These are phyloP conservation scores for Drosophila tripunctata DNA, from an alignment of 2,888 invertebrate genomes.

Conservation along the genomic window DNA sequence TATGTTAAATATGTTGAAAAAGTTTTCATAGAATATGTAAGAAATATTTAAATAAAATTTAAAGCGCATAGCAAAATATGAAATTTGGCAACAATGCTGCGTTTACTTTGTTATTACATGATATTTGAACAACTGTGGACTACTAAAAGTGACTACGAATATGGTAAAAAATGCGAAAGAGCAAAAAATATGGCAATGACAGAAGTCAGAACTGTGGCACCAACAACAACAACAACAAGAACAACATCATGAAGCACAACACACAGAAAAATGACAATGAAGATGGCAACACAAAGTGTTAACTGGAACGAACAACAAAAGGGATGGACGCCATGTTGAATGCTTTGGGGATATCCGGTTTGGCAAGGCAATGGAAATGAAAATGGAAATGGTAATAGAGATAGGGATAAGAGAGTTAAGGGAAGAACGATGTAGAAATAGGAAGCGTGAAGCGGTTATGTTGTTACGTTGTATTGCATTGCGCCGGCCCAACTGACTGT, in stretches of 20 bases:
- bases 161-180: conserved; percentile 27
- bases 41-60: too few relatives aligned
- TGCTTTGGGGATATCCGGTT: conserved; percentile 56
- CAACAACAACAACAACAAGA: conserved; percentile 6
- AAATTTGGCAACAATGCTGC: background rate
- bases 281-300: conserved; percentile 42
- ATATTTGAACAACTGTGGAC: background rate
- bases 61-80: background rate
- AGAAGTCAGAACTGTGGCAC: conserved; percentile 31
- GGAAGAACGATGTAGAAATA: too few relatives aligned
- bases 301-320: conserved; percentile 54
- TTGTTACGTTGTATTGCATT: conserved; percentile 9
- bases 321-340: conserved; percentile 55
- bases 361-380: conserved; percentile 3
- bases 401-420: background rate
- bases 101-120: background rate
- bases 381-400: background rate
- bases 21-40: too few relatives aligned
- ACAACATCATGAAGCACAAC: conserved; percentile 2
- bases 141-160: conserved; percentile 16
- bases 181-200: conserved; percentile 66
- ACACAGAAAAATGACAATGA: conserved; percentile 55
- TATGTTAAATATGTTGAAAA: too few relatives aligned
- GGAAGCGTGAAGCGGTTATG: conserved; percentile 8
- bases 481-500: conserved; percentile 26